Evolutionary conservation across 2,888 invertebrate genomes (phyloP).

Genomic region (Philereme vetulata): DNA sequence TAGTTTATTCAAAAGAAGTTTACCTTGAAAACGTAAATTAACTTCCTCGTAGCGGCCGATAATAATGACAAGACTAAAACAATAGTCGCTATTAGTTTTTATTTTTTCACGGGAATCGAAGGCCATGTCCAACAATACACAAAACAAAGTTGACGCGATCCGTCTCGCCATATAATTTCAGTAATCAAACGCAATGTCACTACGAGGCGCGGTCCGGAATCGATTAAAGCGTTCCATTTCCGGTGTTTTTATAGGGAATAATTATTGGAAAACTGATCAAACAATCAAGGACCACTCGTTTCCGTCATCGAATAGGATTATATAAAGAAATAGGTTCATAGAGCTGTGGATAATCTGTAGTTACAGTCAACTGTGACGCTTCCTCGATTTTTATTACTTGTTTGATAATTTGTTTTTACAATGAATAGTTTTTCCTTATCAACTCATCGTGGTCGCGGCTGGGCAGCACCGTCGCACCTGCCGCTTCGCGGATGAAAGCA

Average conservation of each 20-base stretch:
- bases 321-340: slow-evolving; percentile 68
- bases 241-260: slow-evolving; percentile 77
- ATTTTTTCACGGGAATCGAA: slow-evolving; percentile 71
- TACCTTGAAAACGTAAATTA: slow-evolving; percentile 74
- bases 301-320: slow-evolving; percentile 68
- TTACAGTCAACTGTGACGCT: slow-evolving; percentile 81
- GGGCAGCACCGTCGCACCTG: slow-evolving; percentile 53
- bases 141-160: slow-evolving; percentile 76
- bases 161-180: slow-evolving; percentile 80
- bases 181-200: slow-evolving; percentile 79
- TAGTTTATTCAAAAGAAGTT: slow-evolving; percentile 51
- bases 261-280: slow-evolving; percentile 78
- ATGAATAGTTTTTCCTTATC: slow-evolving; percentile 65
- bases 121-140: slow-evolving; percentile 75
- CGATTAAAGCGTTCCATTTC: slow-evolving; percentile 80
- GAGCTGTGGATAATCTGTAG: slow-evolving; percentile 74
- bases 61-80: slow-evolving; percentile 80
- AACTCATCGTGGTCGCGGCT: slow-evolving; percentile 43
- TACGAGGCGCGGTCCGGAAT: slow-evolving; percentile 74
- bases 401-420: slow-evolving; percentile 79
- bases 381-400: slow-evolving; percentile 79
- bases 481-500: slow-evolving; percentile 63
- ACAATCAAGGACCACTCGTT: slow-evolving; percentile 73
- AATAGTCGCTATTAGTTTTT: slow-evolving; percentile 81
- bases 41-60: slow-evolving; percentile 74